Conservation (phyloP, 2,888 invertebrate genomes). For the Vandiemenella viatica region DNA sequence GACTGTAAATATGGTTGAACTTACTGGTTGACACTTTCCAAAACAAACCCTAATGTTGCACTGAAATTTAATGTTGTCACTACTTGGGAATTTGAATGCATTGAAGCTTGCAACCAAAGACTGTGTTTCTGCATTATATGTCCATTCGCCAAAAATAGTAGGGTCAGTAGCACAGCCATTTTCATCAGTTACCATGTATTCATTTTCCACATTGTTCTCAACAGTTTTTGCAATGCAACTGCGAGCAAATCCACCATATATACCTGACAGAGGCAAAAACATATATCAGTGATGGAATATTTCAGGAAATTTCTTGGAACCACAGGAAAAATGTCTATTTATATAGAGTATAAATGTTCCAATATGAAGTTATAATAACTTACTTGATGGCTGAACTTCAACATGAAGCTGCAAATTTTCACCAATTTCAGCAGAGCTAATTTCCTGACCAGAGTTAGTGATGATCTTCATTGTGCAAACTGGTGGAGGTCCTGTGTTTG, state of each 20-base stretch:
- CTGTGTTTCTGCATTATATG: constrained; percentile 71
- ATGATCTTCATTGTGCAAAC: constrained; percentile 85
- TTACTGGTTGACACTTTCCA: constrained; percentile 85
- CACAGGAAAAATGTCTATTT: too few species aligned
- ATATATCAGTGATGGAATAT: too few species aligned
- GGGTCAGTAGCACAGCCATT: constrained; percentile 89
- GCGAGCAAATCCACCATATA: constrained; percentile 86
- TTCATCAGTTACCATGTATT: constrained; percentile 84
- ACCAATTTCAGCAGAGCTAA: constrained; percentile 82
- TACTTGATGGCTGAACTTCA: constrained; percentile 57
- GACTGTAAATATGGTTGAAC: too few species aligned
- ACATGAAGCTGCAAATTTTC: constrained; percentile 76
- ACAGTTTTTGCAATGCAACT: constrained; percentile 87
- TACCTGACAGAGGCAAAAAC: constrained; percentile 46
- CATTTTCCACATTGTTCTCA: constrained; percentile 75
- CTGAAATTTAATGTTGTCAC: constrained; percentile 87
- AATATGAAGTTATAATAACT: too few species aligned
- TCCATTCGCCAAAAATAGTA: constrained; percentile 86
- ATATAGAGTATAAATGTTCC: too few species aligned
- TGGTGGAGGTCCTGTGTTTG: constrained; percentile 87
- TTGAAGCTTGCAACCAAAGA: constrained; percentile 77
- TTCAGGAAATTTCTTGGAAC: too few species aligned
- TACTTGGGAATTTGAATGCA: constrained; percentile 89
- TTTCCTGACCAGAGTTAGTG: constrained; percentile 70
- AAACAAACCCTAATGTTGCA: constrained; percentile 91